Base-by-base conservation (phyloP, 2,797 vertebrate species). In the Cirrhinus molitorella region DNA sequence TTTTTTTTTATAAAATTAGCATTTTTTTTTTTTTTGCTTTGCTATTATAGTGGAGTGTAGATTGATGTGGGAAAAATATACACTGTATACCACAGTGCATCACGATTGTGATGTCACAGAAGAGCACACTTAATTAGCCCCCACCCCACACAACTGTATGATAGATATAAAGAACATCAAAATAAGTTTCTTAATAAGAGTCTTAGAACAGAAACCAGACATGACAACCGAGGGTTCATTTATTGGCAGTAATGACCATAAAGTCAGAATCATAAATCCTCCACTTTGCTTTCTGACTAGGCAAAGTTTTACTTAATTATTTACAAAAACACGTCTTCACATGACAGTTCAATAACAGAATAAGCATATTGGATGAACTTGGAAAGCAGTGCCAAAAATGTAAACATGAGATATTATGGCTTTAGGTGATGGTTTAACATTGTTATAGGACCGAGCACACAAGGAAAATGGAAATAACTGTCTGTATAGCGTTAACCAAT, bases 241-340 rank as follows among this genome's bases (percentile, higher is more conserved):
- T 96, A 96, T 96, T 96, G 93, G 91, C 92, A 95, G 88, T 94
- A 94, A 88, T 91, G 94, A 95, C 91, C 91, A 91, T 90, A 90
- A 93, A 94, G 89, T 93, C 91, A 95, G 92, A 90, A 92, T 92
- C 83, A 86, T 86, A 80, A 57, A 79, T 87, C 83, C 85, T 89
- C 80, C 85, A 86, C 70, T 85, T 65, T 70, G 82, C 67, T 88
- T 81, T 75, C 49, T 71, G 23, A 73, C 19, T 61, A 66, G 71
- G 51, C 25, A 67, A 82, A 75, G 49, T 85, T 73, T 68, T 66
- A 77, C 76, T 79, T 73, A 61, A 83, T 61, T 70, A 86, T 84
- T 66, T 76, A 87, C 85, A 85, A 80, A 84, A 86, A 88, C 78
- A 89, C 67, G 67, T 87, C 76, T 87, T 75, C 81, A 90, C 89